phyloP scores from a whole-genome alignment of 1,140 invertebrate species.

The Olivierus martensii region DNA sequence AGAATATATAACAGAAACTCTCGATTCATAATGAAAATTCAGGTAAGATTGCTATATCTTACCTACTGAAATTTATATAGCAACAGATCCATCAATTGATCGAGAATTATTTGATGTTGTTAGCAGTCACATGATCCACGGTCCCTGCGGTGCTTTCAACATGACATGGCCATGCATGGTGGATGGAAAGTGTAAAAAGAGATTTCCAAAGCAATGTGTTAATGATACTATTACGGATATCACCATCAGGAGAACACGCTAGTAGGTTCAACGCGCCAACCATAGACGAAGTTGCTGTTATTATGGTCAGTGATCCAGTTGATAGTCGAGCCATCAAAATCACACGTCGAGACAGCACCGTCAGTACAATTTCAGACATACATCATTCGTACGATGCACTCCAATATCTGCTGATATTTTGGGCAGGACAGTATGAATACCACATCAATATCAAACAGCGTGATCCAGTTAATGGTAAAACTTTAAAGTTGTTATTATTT shows the following conservation, averaged over 20 bases:
- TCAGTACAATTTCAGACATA: conserved; percentile 12
- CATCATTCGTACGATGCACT: conserved; percentile 14
- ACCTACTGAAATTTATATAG: too few species aligned
- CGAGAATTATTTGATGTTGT: conserved; percentile 28
- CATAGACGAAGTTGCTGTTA: conserved; percentile 31
- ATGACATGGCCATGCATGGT: conserved; percentile 20
- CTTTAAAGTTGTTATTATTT: too few species aligned
- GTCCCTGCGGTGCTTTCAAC: conserved; percentile 20
- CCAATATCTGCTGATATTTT: conserved; percentile 19
- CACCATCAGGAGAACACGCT: conserved; percentile 30
- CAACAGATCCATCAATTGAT: conserved; percentile 32
- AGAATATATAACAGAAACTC: too few species aligned
- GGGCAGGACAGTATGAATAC: conserved; percentile 13
- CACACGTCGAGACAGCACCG: conserved; percentile 15
- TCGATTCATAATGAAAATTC: too few species aligned
- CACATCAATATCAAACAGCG: conserved; percentile 7
- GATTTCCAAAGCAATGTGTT: neutral
- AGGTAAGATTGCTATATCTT: too few species aligned
- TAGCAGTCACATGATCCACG: conserved; percentile 31
- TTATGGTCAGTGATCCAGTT: conserved; percentile 30
- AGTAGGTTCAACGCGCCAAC: conserved; percentile 25
- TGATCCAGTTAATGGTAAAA: neutral
- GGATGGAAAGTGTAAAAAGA: conserved; percentile 19
- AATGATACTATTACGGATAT: neutral
- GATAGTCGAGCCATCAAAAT: conserved; percentile 30